These are phyloP conservation scores for Oxyruncus cristatus DNA, from an alignment of 2,113 vertebrate genomes.

Conservation along the genomic window DNA sequence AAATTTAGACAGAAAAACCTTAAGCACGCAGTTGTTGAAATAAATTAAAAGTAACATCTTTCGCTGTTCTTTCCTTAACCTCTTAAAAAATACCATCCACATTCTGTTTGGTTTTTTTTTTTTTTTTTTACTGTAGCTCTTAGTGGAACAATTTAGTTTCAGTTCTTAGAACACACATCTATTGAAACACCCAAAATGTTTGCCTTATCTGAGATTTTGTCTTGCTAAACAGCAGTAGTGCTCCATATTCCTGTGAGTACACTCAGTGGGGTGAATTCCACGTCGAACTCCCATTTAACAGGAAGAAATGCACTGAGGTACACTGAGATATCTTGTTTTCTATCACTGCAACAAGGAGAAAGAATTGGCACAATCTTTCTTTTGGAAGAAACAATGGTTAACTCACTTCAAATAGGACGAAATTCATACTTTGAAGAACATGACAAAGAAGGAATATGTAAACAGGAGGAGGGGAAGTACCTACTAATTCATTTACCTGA, in stretches of 20 bases:
- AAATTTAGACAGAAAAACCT: background rate
- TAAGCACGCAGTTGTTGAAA: background rate
- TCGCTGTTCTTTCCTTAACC: background rate
- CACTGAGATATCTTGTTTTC: background rate
- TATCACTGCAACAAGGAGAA: background rate
- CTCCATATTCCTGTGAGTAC: background rate
- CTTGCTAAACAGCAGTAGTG: background rate
- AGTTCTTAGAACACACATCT: background rate
- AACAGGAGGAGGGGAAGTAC: background rate
- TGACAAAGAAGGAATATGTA: background rate
- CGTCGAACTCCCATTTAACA: rapidly evolving
- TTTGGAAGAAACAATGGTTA: background rate
- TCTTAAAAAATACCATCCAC: background rate
- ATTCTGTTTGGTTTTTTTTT: too few relatives aligned
- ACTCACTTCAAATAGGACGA: background rate
- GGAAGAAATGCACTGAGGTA: background rate
- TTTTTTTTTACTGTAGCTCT: background rate
- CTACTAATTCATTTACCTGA: background rate
- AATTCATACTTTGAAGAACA: background rate
- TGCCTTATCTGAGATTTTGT: background rate
- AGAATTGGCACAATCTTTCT: background rate
- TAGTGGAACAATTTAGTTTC: rapidly evolving
- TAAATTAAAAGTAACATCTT: background rate
- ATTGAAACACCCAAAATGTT: background rate
- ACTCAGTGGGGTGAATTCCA: background rate